Conservation (phyloP, 2,113 vertebrate species). For the Trichomycterus rosablanca region DNA sequence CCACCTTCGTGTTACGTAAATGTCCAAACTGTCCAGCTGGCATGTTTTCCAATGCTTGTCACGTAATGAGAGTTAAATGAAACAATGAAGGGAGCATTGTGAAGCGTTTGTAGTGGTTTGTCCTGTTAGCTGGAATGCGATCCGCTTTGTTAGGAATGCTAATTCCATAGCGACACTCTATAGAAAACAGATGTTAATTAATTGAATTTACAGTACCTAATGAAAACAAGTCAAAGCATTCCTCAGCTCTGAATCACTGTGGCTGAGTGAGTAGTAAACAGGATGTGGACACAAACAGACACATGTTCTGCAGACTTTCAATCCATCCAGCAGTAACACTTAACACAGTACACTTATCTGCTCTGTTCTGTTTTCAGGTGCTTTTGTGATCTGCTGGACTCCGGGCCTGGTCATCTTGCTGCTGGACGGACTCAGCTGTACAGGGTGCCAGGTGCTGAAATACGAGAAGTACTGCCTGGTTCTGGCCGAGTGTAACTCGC, state of each 20-base stretch:
- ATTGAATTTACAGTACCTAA: background rate
- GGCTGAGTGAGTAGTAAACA: slow-evolving; percentile 6
- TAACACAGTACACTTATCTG: too few species aligned
- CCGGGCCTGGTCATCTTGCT: slow-evolving; percentile 81
- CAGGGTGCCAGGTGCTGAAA: slow-evolving; percentile 64
- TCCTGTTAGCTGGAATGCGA: background rate
- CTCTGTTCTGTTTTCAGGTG: slow-evolving; percentile 61
- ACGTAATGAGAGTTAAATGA: too few species aligned
- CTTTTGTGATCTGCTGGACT: slow-evolving; percentile 91
- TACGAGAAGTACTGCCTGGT: slow-evolving; percentile 86
- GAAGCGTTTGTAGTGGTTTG: background rate
- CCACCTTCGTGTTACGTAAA: too few species aligned
- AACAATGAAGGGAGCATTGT: background rate
- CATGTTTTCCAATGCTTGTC: too few species aligned
- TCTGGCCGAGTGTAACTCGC: slow-evolving; percentile 84
- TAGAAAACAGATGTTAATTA: slow-evolving; percentile 20
- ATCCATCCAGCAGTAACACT: too few species aligned
- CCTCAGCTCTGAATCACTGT: background rate
- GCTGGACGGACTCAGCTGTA: slow-evolving; percentile 77
- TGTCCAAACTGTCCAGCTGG: too few species aligned
- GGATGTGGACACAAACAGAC: slow-evolving; percentile 1
- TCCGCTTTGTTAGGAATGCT: slow-evolving; percentile 13
- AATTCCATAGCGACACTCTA: background rate
- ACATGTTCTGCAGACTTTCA: background rate
- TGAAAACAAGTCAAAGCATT: slow-evolving; percentile 1